A percentile compares a stretch with the other conserved stretches of the same genome.
Evolutionary conservation across 2,888 invertebrate species (phyloP).

Genomic region (Catocala fraxini): DNA sequence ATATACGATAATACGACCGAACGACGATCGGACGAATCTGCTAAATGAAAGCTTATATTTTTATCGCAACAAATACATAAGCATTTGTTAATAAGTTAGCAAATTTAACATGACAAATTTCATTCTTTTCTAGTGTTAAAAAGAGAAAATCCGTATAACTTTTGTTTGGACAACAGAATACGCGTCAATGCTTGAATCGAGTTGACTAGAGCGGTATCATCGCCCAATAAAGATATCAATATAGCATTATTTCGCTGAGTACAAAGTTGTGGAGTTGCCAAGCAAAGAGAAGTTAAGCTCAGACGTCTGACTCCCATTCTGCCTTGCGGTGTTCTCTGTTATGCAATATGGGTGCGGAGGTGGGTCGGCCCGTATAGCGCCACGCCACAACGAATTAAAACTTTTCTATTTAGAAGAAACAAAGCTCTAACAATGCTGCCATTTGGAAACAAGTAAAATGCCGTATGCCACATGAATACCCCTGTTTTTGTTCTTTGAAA

Average conservation of each 20-base stretch:
- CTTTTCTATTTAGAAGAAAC: slow-evolving; percentile 76
- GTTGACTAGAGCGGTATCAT: slow-evolving; percentile 10
- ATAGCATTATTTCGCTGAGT: slow-evolving; percentile 53
- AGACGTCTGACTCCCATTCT: slow-evolving; percentile 43
- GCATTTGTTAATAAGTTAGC: too few relatives aligned
- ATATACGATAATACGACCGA: too few relatives aligned
- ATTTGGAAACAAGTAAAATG: slow-evolving; percentile 62
- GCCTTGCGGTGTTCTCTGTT: slow-evolving; percentile 32
- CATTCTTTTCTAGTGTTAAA: too few relatives aligned
- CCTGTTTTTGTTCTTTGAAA: slow-evolving; percentile 64
- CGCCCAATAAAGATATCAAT: slow-evolving; percentile 37
- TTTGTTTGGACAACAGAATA: too few relatives aligned
- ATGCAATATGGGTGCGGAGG: slow-evolving; percentile 25
- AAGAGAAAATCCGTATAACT: too few relatives aligned
- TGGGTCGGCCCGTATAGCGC: slow-evolving; percentile 32
- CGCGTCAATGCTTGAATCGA: neutral
- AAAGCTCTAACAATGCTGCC: slow-evolving; percentile 54
- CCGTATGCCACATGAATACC: slow-evolving; percentile 57
- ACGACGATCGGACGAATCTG: too few relatives aligned
- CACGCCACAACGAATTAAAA: slow-evolving; percentile 74
- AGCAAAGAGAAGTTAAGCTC: slow-evolving; percentile 54
- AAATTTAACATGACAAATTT: too few relatives aligned
- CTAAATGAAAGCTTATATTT: too few relatives aligned
- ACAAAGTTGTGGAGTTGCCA: slow-evolving; percentile 57
- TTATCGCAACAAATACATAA: too few relatives aligned